Evolutionary conservation across 2,888 invertebrate genomes (phyloP).

Genomic region (Odontothrips loti): DNA sequence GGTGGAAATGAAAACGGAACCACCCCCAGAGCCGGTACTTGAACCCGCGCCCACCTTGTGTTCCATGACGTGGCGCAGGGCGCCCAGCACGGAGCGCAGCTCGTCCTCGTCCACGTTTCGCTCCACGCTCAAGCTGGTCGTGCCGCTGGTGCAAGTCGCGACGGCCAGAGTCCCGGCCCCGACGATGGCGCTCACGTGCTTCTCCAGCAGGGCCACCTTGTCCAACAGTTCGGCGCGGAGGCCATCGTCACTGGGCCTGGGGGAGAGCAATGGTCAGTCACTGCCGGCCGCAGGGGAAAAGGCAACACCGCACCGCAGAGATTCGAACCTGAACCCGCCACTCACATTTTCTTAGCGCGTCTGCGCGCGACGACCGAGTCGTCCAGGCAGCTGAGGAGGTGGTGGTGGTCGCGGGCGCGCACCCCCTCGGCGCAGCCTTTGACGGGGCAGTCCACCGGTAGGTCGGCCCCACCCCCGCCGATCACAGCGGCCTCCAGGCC

Average conservation of each 20-base stretch:
- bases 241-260: not conserved
- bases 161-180: not conserved
- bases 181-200: not conserved
- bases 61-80: not conserved
- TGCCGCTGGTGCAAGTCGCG: not conserved
- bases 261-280: not conserved
- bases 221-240: not conserved
- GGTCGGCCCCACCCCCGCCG: too few relatives aligned
- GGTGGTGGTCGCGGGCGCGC: not conserved
- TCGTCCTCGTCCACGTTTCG: not conserved
- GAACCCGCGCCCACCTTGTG: not conserved
- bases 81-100: not conserved
- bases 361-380: not conserved
- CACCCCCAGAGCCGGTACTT: too few relatives aligned
- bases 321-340: not conserved
- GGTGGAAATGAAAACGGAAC: not conserved
- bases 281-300: not conserved
- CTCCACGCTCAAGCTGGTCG: too few relatives aligned
- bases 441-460: not conserved
- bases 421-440: not conserved
- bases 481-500: too few relatives aligned
- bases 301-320: too few relatives aligned
- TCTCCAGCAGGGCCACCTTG: not conserved
- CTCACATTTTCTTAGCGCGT: not conserved
- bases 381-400: conserved; percentile 5